These are phyloP conservation scores for Indicator indicator DNA, from an alignment of 2,113 vertebrate genomes.

Conservation along the genomic window DNA sequence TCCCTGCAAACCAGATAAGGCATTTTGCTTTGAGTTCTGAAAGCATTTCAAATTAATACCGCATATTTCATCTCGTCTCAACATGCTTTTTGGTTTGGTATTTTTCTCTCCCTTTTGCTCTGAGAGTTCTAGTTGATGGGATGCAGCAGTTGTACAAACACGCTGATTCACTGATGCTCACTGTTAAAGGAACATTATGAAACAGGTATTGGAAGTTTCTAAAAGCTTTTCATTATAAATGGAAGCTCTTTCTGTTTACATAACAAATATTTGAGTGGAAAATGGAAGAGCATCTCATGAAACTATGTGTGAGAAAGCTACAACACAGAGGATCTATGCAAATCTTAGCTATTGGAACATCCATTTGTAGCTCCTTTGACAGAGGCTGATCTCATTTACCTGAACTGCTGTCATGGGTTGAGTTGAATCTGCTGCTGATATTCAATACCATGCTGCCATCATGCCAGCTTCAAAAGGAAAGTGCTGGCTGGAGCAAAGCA, in stretches of 20 bases:
- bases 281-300: neutral
- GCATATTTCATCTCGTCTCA: conserved; percentile 1
- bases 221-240: neutral
- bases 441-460: no score
- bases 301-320: neutral
- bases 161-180: neutral
- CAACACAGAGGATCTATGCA: neutral
- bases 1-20: neutral
- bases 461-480: no score
- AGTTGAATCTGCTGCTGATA: no score
- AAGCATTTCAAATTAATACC: conserved; percentile 8
- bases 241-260: neutral
- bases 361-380: neutral
- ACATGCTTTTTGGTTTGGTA: neutral
- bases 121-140: neutral
- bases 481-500: no score
- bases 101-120: neutral
- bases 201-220: neutral
- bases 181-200: neutral
- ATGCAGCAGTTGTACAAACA: neutral
- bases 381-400: neutral
- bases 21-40: conserved; percentile 18
- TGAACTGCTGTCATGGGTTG: neutral
- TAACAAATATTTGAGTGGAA: neutral
- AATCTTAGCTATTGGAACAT: neutral